Conservation (phyloP, 2,797 vertebrate genomes). For the Pseudomugil tenellus region DNA sequence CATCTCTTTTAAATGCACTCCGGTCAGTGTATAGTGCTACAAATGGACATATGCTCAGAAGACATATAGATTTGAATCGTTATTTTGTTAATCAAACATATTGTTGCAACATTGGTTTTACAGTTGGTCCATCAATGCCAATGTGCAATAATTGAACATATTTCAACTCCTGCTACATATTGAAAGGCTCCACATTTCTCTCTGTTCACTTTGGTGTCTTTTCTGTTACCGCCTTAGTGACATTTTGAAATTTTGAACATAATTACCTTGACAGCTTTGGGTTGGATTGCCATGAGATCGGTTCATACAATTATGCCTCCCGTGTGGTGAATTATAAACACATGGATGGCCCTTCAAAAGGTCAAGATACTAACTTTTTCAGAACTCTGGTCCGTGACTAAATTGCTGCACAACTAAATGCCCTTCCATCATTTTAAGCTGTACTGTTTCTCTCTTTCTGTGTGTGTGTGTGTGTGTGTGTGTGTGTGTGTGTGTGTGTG, state of each 20-base stretch:
- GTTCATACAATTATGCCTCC: background rate
- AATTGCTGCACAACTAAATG: background rate
- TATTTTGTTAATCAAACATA: background rate
- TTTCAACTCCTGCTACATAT: background rate
- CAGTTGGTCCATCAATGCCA: background rate
- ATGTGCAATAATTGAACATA: background rate
- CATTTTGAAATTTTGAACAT: background rate
- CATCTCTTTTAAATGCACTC: background rate
- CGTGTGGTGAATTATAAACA: background rate
- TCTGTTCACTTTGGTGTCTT: background rate
- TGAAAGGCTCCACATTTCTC: background rate
- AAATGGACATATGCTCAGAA: no score
- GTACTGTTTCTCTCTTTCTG: background rate
- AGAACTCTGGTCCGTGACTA: background rate
- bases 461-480: no score
- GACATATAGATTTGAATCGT: background rate
- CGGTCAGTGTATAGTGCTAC: constrained; percentile 10
- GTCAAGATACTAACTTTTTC: background rate
- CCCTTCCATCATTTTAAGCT: background rate
- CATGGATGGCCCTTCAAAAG: background rate
- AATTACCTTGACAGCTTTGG: background rate
- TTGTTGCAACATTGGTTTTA: background rate
- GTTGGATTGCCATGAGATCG: background rate
- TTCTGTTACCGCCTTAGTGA: background rate
- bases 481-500: no score